Conservation (phyloP, 1,140 invertebrate species). For the Cotesia vestalis region DNA sequence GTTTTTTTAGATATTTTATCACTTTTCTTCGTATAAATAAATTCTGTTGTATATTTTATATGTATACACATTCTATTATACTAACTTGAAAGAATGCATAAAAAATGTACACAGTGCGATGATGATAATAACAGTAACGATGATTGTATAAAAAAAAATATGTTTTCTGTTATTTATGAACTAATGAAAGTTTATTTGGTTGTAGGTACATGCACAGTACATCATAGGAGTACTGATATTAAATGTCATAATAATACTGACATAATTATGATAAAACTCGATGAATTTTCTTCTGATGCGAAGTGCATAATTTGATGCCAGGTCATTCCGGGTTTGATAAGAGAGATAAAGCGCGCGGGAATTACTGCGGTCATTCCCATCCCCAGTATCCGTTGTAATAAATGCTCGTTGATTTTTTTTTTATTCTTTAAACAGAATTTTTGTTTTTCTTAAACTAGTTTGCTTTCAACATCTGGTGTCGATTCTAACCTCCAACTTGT, state of each 20-base stretch:
- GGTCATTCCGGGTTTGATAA: constrained; percentile 26
- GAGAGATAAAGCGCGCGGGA: constrained; percentile 15
- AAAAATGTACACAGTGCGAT: too few relatives aligned
- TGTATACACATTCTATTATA: too few relatives aligned
- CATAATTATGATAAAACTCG: constrained; percentile 20
- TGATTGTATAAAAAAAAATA: too few relatives aligned
- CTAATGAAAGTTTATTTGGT: too few relatives aligned
- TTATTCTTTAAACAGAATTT: neutral
- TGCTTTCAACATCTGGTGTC: constrained; percentile 26
- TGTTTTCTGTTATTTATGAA: too few relatives aligned
- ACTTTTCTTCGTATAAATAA: neutral
- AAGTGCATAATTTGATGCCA: neutral
- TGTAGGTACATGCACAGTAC: too few relatives aligned
- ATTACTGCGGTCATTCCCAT: constrained; percentile 11
- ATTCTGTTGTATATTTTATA: too few relatives aligned
- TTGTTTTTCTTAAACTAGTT: constrained; percentile 14
- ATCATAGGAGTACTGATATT: too few relatives aligned
- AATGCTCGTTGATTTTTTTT: neutral
- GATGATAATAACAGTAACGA: too few relatives aligned
- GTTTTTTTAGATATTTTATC: constrained; percentile 20
- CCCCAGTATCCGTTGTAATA: neutral
- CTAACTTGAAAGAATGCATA: too few relatives aligned
- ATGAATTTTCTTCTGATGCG: constrained; percentile 4
- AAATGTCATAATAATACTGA: constrained; percentile 8
- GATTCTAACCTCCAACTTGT: constrained; percentile 27